Evolutionary conservation across 2,113 vertebrate species (phyloP).

Genomic region (Ivindomyrus marchei): DNA sequence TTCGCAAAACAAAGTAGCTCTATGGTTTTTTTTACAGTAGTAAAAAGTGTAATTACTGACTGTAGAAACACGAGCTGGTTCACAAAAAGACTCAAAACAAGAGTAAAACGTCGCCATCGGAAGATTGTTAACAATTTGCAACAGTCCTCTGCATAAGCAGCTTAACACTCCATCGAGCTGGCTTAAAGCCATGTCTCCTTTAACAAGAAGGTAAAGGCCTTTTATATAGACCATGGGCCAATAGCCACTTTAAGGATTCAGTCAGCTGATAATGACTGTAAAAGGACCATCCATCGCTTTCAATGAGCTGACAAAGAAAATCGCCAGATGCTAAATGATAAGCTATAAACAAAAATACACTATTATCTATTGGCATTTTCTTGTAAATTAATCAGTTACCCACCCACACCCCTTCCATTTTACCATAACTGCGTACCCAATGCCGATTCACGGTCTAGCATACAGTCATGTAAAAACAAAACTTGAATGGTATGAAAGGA

Average conservation of each 20-base stretch:
- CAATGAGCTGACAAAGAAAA: neutral
- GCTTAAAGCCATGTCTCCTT: neutral
- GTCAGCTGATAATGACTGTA: neutral
- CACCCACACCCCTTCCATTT: neutral
- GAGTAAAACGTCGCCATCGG: neutral
- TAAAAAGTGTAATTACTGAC: neutral
- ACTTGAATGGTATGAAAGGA: neutral
- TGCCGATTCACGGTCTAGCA: neutral
- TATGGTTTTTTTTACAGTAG: neutral
- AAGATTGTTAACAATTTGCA: neutral
- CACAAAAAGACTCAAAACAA: neutral
- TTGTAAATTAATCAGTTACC: neutral
- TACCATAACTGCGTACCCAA: neutral
- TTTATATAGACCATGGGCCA: neutral
- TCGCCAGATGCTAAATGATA: neutral
- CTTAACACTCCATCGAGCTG: neutral
- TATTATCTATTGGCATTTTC: neutral
- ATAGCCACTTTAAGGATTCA: neutral
- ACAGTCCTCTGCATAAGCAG: neutral
- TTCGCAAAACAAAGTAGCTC: neutral
- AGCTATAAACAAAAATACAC: neutral
- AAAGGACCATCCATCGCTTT: neutral
- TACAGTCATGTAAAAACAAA: neutral
- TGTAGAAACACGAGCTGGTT: neutral
- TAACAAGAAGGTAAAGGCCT: neutral